Evolutionary conservation across 1,140 invertebrate species (phyloP), one percentile per base, ranked within the genome.

Genomic region (Zaprionus taronus): DNA sequence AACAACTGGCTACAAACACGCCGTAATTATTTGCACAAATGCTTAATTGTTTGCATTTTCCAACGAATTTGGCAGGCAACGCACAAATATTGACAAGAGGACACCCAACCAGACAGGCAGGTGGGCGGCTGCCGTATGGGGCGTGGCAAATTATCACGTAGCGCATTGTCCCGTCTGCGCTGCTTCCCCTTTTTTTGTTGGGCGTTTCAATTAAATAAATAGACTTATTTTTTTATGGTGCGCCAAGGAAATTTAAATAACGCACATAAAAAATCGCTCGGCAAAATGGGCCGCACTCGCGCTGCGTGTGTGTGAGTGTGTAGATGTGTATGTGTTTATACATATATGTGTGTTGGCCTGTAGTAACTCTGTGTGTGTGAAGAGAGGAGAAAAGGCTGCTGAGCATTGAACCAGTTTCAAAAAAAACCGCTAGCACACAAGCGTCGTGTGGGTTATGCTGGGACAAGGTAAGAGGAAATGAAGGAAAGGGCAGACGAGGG

Each of bases 21-120:
- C 60, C 47, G 85, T 90, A 89, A 90, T 90, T 89, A 90, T 89
- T 89, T 90, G 84, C 78, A 79, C 81, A 84, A 89, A 81, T 79
- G 85, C 81, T 79, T 89, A 89, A 89, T 90, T 89, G 85, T 89
- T 89, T 89, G 85, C 79, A 70, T 79, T 87, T 89, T 79, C 89
- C 81, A 89, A 63, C 72, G 79, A 73, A 84, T 87, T 87, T 87
- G 53, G 38, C 55, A 63, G 66, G 74, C 63, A 58, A 51, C 71
- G 53, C 74, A 72, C 81, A 89, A 90, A 89, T 90, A 89, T 89
- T 89, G 79, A 90, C 85, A 83, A 55, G 65, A 9, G 31, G 9
- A 28, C 26, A 28, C 57, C 55, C 49, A 66, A 60, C 15, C 0
- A n/a, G 36, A 1, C 14, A 38, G 51, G 41, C 1, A 22, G 41